These are phyloP conservation scores for Acleris cristana DNA, from an alignment of 2,888 invertebrate species.

Conservation along the genomic window DNA sequence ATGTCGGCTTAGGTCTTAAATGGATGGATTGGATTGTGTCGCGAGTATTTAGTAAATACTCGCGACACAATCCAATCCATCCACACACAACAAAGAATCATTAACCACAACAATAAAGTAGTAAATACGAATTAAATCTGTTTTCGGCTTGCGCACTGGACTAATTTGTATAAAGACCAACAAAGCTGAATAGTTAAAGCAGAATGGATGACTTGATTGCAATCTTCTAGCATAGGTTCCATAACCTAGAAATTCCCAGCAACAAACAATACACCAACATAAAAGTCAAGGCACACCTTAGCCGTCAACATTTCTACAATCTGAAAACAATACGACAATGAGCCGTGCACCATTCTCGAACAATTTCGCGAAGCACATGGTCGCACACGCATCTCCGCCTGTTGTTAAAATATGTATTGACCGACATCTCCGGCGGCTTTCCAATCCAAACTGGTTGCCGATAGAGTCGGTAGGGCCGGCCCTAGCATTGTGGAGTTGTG, in stretches of 20 bases:
- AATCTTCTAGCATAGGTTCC: no score
- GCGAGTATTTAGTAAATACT: slow-evolving; percentile 1
- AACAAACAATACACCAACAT: no score
- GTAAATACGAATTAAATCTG: no score
- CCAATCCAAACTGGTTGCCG: slow-evolving; percentile 42
- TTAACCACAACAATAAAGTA: no score
- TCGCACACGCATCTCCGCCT: slow-evolving; percentile 40
- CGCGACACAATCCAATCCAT: no score
- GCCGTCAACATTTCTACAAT: background rate
- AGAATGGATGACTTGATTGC: no score
- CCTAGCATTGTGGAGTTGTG: slow-evolving; percentile 36
- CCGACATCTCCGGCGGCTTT: slow-evolving; percentile 44
- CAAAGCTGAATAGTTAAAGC: no score
- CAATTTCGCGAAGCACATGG: slow-evolving; percentile 40
- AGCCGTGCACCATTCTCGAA: background rate
- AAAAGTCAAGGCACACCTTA: no score
- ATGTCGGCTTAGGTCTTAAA: background rate
- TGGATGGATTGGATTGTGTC: slow-evolving; percentile 1
- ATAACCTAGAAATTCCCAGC: no score
- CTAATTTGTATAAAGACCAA: no score
- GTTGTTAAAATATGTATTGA: slow-evolving; percentile 52
- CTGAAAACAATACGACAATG: background rate
- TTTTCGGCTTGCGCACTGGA: no score
- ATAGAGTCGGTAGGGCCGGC: slow-evolving; percentile 31
- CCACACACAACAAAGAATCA: no score